Evolutionary conservation across 2,113 vertebrate genomes (phyloP).

Genomic region (Thermophis baileyi): DNA sequence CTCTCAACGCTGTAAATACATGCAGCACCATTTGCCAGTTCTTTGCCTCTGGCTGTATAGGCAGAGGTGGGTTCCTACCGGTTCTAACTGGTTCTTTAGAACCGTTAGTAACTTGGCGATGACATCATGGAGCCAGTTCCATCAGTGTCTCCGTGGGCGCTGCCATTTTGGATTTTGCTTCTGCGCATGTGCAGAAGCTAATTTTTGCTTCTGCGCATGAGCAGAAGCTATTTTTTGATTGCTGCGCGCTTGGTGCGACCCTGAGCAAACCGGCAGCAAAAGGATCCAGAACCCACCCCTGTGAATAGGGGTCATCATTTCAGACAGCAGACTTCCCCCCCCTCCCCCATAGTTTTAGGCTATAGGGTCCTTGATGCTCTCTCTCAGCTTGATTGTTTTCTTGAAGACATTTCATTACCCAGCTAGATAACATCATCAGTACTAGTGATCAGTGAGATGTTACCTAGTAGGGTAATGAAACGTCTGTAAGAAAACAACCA

Average conservation of each 20-base stretch:
- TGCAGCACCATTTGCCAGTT: not conserved
- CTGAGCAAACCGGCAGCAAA: too few relatives aligned
- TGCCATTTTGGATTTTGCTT: too few relatives aligned
- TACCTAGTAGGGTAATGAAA: not conserved
- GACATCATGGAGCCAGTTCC: too few relatives aligned
- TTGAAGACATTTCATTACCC: not conserved
- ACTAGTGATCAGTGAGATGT: not conserved
- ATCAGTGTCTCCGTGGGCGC: too few relatives aligned
- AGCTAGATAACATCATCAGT: not conserved
- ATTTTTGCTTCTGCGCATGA: too few relatives aligned
- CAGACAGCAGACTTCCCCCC: not conserved
- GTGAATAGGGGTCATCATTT: not conserved
- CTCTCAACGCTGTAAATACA: not conserved
- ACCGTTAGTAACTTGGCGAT: too few relatives aligned
- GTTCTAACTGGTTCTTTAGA: too few relatives aligned
- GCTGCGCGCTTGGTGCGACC: too few relatives aligned
- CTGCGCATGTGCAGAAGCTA: too few relatives aligned
- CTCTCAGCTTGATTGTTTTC: not conserved
- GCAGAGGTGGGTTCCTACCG: too few relatives aligned
- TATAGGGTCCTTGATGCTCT: not conserved
- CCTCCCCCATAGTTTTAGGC: not conserved
- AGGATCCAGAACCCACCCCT: too few relatives aligned
- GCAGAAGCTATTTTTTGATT: too few relatives aligned
- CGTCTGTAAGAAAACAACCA: not conserved
- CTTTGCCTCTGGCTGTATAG: not conserved